phyloP scores from a whole-genome alignment of 2,113 vertebrate genomes.

The Alouatta palliata region DNA sequence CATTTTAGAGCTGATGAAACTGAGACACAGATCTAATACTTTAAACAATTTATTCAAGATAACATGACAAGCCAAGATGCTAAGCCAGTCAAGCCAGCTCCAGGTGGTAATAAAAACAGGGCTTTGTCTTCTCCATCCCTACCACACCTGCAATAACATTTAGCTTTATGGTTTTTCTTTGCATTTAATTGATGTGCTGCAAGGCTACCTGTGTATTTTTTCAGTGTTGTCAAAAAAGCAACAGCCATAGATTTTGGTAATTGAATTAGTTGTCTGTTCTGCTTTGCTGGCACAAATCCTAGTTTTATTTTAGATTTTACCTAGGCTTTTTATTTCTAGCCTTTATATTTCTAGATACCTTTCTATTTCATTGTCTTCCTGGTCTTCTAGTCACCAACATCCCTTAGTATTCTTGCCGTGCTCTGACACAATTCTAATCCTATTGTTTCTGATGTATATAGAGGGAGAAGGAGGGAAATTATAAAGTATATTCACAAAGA shows the following conservation, averaged over 20 bases:
- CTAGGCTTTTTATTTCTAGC: not conserved
- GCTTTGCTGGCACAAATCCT: not conserved
- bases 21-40: not conserved
- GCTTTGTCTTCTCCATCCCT: not conserved
- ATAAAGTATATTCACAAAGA: not conserved
- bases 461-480: not conserved
- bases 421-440: not conserved
- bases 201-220: not conserved
- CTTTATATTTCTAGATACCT: not conserved
- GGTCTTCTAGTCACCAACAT: not conserved
- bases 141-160: not conserved
- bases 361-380: not conserved
- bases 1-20: not conserved
- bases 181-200: not conserved
- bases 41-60: not conserved
- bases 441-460: not conserved
- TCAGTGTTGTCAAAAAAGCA: not conserved
- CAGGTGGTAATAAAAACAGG: not conserved
- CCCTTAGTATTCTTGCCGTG: not conserved
- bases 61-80: not conserved
- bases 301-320: not conserved
- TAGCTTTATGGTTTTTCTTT: not conserved
- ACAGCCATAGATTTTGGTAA: not conserved
- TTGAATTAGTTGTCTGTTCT: not conserved
- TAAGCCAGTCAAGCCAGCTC: not conserved